These are phyloP conservation scores for Noctua comes DNA, from an alignment of 2,888 invertebrate genomes.

Conservation along the genomic window DNA sequence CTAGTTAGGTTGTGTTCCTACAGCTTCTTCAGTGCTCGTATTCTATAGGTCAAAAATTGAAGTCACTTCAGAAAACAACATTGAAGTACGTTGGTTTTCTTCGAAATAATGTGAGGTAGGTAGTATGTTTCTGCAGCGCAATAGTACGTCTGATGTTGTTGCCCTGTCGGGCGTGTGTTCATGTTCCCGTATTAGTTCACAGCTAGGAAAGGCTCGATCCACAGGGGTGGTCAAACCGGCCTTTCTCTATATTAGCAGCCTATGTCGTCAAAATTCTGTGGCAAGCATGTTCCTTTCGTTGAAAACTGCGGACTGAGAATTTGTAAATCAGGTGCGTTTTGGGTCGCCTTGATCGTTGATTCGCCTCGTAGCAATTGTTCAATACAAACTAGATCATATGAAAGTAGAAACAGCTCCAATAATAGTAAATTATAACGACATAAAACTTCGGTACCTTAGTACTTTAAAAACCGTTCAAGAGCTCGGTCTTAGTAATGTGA, in stretches of 20 bases:
- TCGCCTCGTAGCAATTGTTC: neutral
- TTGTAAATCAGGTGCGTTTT: neutral
- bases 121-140: neutral
- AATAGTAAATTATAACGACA: neutral
- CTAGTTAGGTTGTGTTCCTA: too few species aligned
- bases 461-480: neutral
- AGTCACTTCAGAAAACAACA: neutral
- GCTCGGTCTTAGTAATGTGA: neutral
- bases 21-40: neutral
- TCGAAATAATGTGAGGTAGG: neutral
- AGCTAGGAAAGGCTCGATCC: neutral
- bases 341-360: neutral
- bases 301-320: neutral
- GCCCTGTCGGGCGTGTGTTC: neutral
- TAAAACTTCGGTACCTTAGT: neutral
- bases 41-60: neutral
- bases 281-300: constrained; percentile 4
- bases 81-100: neutral
- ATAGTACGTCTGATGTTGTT: neutral
- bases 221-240: constrained; percentile 7
- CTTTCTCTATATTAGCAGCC: neutral
- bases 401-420: neutral
- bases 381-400: neutral
- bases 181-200: neutral
- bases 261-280: constrained; percentile 10